Conservation (phyloP, 2,113 vertebrate species). For the Bagarius yarrelli region DNA sequence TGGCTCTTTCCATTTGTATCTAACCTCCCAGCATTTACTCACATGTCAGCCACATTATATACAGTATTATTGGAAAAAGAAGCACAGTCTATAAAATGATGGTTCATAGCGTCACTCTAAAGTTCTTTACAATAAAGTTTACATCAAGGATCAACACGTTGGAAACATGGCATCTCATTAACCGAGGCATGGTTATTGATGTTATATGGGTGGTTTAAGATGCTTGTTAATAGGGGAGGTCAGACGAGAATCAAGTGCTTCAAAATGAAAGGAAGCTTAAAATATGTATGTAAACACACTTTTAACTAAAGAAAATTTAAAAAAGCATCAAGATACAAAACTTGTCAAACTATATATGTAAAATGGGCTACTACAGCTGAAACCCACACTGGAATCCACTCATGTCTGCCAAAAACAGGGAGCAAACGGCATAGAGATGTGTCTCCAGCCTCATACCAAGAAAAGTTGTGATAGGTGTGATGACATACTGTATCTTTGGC, state of each 20-base stretch:
- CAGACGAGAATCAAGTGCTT: not conserved
- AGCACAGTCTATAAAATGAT: not conserved
- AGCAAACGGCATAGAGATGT: not conserved
- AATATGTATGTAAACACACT: not conserved
- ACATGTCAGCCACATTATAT: not conserved
- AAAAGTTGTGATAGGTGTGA: not conserved
- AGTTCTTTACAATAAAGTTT: not conserved
- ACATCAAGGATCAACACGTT: not conserved
- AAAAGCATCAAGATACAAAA: not conserved
- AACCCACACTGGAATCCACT: not conserved
- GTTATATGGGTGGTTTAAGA: not conserved
- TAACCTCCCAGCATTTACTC: not conserved
- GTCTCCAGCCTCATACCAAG: not conserved
- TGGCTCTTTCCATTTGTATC: not conserved
- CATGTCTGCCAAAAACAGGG: not conserved
- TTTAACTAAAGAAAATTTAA: not conserved
- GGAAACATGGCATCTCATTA: not conserved
- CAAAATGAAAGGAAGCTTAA: not conserved
- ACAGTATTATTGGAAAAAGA: not conserved
- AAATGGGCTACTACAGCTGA: not conserved
- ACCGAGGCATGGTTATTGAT: not conserved
- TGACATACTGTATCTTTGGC: not conserved
- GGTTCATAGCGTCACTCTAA: not conserved
- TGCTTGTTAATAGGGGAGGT: not conserved
- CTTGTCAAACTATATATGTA: not conserved